Conservation (phyloP, 2,797 vertebrate genomes). For the Tragopan temminckii region DNA sequence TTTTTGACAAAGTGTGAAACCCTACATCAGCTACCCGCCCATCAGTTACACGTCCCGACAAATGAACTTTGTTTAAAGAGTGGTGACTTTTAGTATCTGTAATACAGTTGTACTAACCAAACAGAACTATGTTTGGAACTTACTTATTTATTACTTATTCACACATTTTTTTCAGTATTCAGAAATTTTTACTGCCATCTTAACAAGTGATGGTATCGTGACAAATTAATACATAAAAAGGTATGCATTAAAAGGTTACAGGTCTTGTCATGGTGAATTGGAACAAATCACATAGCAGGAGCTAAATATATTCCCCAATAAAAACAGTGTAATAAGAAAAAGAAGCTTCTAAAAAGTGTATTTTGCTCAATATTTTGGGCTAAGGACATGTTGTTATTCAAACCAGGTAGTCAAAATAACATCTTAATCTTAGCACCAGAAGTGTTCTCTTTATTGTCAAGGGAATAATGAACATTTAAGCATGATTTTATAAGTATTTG, state of each 20-base stretch:
- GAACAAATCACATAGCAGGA: conserved; percentile 22
- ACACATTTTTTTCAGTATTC: conserved; percentile 13
- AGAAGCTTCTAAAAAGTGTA: background rate
- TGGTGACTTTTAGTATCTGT: conserved; percentile 16
- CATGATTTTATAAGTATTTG: conserved; percentile 13
- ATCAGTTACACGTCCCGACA: background rate
- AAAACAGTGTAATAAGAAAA: background rate
- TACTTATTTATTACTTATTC: conserved; percentile 54
- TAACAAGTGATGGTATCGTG: background rate
- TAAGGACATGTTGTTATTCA: conserved; percentile 12
- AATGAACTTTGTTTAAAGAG: background rate
- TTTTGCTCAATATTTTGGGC: background rate
- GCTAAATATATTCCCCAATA: background rate
- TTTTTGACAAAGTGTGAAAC: conserved; percentile 54
- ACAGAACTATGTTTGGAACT: background rate
- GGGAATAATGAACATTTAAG: conserved; percentile 7
- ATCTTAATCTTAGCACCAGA: conserved; percentile 2
- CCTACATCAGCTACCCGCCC: background rate
- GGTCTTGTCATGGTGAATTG: conserved; percentile 39
- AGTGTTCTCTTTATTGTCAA: background rate
- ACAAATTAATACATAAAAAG: background rate
- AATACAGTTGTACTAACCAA: background rate
- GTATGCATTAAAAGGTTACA: conserved; percentile 19
- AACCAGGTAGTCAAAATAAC: background rate
- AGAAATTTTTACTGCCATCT: background rate